A percentile compares a stretch with the other conserved stretches of the same genome.
Evolutionary conservation across 30 jellyfish, hydroid and myxozoan genomes (phyloP).

Genomic region (Cassiopea xamachana): DNA sequence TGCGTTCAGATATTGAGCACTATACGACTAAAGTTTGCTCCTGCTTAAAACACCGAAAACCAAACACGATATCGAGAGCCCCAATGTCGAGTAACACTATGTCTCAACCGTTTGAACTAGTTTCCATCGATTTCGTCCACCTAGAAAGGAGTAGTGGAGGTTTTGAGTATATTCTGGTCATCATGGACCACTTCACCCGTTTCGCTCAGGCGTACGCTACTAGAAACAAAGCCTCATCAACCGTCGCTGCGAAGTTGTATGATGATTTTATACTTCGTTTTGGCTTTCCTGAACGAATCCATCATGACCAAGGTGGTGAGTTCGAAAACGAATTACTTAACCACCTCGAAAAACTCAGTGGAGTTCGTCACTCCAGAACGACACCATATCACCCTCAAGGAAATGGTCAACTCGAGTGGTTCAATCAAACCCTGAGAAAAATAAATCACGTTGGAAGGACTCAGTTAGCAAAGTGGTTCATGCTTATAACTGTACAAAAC

Average conservation of each 20-base stretch:
- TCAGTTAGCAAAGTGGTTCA: neutral
- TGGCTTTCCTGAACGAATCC: conserved; percentile 58
- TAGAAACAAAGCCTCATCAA: conserved; percentile 44
- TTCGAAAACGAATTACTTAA: conserved; percentile 49
- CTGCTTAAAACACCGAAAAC: conserved; percentile 18
- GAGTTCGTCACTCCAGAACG: conserved; percentile 22
- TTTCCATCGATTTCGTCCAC: conserved; percentile 37
- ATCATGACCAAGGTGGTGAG: conserved; percentile 72
- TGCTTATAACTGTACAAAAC: conserved; percentile 18
- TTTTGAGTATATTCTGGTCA: conserved; percentile 13
- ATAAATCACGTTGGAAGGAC: conserved; percentile 12
- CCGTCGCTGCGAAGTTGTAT: conserved; percentile 54
- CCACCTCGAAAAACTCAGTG: conserved; percentile 32
- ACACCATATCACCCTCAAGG: conserved; percentile 70
- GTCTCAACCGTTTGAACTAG: conserved; percentile 30
- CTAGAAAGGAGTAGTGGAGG: conserved; percentile 32
- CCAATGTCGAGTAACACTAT: conserved; percentile 33
- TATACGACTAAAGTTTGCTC: conserved; percentile 1
- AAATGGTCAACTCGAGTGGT: conserved; percentile 56
- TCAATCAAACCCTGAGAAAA: conserved; percentile 48
- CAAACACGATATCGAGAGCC: neutral
- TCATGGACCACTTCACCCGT: conserved; percentile 65
- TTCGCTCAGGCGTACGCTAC: conserved; percentile 68
- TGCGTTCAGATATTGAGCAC: conserved; percentile 37
- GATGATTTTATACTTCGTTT: conserved; percentile 62